Evolutionary conservation across 2,888 invertebrate species (phyloP).

Genomic region (Poecilus cupreus): DNA sequence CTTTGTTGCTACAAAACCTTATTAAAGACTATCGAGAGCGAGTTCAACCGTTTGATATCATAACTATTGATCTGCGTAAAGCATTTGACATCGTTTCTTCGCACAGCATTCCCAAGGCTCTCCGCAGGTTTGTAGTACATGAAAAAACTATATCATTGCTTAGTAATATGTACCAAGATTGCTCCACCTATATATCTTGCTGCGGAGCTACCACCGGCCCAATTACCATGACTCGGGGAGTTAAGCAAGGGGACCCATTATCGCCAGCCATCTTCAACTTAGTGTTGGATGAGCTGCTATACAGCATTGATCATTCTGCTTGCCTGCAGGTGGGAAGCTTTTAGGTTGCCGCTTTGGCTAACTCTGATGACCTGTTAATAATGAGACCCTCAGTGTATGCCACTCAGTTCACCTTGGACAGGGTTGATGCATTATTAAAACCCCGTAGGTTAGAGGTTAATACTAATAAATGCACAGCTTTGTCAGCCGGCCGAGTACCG

Average conservation of each 20-base stretch:
- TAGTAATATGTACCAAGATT: neutral
- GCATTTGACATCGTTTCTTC: neutral
- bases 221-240: slow-evolving; percentile 4
- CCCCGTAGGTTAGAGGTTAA: too few relatives aligned
- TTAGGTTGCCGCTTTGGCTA: neutral
- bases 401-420: too few relatives aligned
- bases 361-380: slow-evolving; percentile 15
- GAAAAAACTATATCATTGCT: neutral
- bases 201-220: neutral
- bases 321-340: neutral
- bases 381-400: too few relatives aligned
- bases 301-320: neutral
- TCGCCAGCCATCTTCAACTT: slow-evolving; percentile 15
- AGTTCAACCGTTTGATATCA: neutral
- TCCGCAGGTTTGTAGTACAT: neutral
- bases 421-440: too few relatives aligned
- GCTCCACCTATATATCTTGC: neutral
- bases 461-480: too few relatives aligned
- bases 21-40: neutral
- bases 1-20: neutral
- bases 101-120: neutral
- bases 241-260: slow-evolving; percentile 33
- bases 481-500: too few relatives aligned
- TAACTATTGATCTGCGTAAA: slow-evolving; percentile 1
- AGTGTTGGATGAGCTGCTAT: slow-evolving; percentile 3